Evolutionary conservation across 1,140 invertebrate species (phyloP).

Genomic region (Muscidifurax raptorellus): DNA sequence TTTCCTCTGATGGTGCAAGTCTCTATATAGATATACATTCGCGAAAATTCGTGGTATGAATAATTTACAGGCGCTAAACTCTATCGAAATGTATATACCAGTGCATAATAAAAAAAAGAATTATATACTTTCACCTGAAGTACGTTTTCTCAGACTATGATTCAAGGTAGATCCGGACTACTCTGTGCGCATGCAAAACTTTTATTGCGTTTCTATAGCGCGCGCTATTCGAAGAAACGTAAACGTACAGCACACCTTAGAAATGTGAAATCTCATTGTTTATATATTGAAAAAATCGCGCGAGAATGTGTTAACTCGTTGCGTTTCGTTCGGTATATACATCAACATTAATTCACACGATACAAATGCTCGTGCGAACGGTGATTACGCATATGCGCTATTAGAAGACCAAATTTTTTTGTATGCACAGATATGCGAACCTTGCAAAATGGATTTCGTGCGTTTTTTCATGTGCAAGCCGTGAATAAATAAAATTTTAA

Average conservation of each 20-base stretch:
- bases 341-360: slow-evolving; percentile 8
- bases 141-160: too few relatives aligned
- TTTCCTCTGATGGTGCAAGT: neutral
- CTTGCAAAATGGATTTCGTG: too few relatives aligned
- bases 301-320: neutral
- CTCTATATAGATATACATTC: neutral
- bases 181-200: neutral
- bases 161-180: too few relatives aligned
- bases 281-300: neutral
- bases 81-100: neutral
- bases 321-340: too few relatives aligned
- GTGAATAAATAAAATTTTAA: neutral
- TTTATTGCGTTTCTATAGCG: neutral
- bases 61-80: neutral
- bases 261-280: neutral
- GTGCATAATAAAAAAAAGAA: neutral
- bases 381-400: neutral
- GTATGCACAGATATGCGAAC: too few relatives aligned
- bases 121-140: neutral
- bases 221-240: neutral
- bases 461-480: neutral
- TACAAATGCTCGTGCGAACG: slow-evolving; percentile 13
- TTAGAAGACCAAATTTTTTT: too few relatives aligned
- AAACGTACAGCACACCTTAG: too few relatives aligned
- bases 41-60: neutral